These are phyloP conservation scores for Callosobruchus maculatus DNA, from an alignment of 2,888 invertebrate species.

Conservation along the genomic window DNA sequence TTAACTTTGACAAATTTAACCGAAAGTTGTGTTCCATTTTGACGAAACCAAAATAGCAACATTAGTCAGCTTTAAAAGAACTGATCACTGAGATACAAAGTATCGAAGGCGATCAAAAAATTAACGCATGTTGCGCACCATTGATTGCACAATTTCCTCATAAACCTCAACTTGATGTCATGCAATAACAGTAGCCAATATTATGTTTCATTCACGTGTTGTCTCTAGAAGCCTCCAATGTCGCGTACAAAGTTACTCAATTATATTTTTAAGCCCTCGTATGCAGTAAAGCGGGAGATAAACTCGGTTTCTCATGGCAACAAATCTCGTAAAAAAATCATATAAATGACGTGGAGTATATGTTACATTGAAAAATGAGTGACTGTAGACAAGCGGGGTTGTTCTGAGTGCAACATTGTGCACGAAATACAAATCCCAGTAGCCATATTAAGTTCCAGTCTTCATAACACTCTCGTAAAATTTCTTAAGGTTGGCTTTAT, in stretches of 20 bases:
- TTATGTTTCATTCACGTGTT: not conserved
- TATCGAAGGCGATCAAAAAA: not conserved
- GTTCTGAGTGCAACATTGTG: constrained; percentile 7
- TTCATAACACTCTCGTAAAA: constrained; percentile 3
- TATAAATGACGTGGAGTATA: not conserved
- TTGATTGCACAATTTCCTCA: not conserved
- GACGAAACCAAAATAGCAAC: too few species aligned
- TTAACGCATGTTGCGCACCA: not conserved
- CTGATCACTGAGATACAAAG: too few species aligned
- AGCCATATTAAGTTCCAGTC: constrained; percentile 7
- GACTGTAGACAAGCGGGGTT: constrained; percentile 4
- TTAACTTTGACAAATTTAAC: too few species aligned
- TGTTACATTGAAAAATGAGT: constrained; percentile 2
- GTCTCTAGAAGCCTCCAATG: not conserved
- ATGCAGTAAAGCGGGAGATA: not conserved
- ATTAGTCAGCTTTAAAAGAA: too few species aligned
- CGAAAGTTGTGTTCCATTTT: too few species aligned
- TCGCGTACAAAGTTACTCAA: not conserved
- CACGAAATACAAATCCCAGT: constrained; percentile 2
- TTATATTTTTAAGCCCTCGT: not conserved
- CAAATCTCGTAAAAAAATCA: not conserved
- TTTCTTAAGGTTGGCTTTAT: not conserved
- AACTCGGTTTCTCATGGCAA: not conserved
- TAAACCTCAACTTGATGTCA: not conserved
- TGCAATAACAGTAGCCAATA: not conserved